Conservation (phyloP, 2,888 invertebrate genomes). For the Neoitamus cyanurus region DNA sequence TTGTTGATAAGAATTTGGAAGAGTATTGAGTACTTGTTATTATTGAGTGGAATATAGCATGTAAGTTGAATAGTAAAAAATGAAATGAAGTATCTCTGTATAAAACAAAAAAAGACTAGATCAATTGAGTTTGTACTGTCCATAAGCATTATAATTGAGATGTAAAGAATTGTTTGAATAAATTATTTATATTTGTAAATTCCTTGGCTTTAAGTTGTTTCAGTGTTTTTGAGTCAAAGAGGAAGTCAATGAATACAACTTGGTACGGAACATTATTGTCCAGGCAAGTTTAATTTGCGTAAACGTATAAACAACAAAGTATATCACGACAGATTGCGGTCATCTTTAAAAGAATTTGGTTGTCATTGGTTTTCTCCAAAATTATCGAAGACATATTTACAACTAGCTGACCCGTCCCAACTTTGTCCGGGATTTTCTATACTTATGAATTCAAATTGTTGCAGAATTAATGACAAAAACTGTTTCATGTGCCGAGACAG, state of each 20-base stretch:
- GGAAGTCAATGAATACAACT: neutral
- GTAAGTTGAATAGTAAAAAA: neutral
- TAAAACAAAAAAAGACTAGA: slow-evolving; percentile 1
- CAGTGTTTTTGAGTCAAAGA: neutral
- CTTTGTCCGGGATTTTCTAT: too few relatives aligned
- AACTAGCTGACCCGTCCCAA: too few relatives aligned
- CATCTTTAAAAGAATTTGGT: too few relatives aligned
- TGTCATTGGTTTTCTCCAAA: too few relatives aligned
- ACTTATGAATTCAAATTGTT: too few relatives aligned
- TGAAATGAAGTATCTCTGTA: neutral
- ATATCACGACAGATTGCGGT: too few relatives aligned
- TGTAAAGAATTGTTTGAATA: slow-evolving; percentile 33
- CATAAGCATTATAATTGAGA: slow-evolving; percentile 11
- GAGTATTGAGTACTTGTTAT: neutral
- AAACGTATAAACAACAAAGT: too few relatives aligned
- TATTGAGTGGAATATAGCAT: neutral
- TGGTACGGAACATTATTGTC: neutral
- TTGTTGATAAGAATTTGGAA: neutral
- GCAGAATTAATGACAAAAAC: too few relatives aligned
- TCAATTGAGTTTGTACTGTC: slow-evolving; percentile 8
- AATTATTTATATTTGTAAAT: slow-evolving; percentile 38
- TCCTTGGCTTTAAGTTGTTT: neutral
- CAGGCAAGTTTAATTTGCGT: too few relatives aligned
- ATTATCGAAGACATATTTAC: too few relatives aligned
- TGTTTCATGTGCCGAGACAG: too few relatives aligned